phyloP scores from a whole-genome alignment of 2,888 invertebrate species.

The Cactoblastis cactorum region DNA sequence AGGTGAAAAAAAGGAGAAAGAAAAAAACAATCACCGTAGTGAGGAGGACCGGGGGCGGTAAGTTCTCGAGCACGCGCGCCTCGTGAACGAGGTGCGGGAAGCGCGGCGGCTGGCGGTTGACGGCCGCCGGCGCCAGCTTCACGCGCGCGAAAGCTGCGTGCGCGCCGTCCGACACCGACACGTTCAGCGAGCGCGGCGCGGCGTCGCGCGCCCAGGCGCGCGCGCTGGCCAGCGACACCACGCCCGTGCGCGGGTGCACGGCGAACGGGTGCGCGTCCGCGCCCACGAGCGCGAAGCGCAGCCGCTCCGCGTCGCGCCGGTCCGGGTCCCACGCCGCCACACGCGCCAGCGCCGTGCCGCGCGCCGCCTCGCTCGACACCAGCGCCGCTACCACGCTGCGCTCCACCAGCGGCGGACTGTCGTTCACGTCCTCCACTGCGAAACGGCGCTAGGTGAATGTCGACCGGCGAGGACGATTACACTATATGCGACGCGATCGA shows the following conservation, averaged over 20 bases:
- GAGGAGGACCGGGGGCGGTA: constrained; percentile 86
- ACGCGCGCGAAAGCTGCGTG: constrained; percentile 93
- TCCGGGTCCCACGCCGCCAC: constrained; percentile 94
- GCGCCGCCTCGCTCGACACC: constrained; percentile 88
- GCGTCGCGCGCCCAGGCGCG: constrained; percentile 81
- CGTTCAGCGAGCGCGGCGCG: constrained; percentile 85
- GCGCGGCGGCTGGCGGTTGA: constrained; percentile 87
- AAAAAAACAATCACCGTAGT: constrained; percentile 71
- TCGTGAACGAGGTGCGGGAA: constrained; percentile 89
- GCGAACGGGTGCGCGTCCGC: constrained; percentile 39
- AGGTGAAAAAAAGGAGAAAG: too few species aligned
- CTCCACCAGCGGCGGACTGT: constrained; percentile 92
- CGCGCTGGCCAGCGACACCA: constrained; percentile 45
- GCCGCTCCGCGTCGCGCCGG: constrained; percentile 84
- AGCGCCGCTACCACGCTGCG: constrained; percentile 88
- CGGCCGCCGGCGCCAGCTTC: constrained; percentile 87
- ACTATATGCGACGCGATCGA: too few species aligned
- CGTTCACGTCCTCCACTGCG: constrained; percentile 92
- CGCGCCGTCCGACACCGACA: constrained; percentile 97
- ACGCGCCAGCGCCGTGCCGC: constrained; percentile 93
- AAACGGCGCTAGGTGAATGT: too few species aligned
- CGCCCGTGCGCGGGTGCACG: constrained; percentile 52
- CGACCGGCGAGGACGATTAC: too few species aligned
- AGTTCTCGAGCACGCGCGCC: constrained; percentile 90
- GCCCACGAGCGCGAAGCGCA: constrained; percentile 88